phyloP scores from a whole-genome alignment of 35 echinoderm and acorn worm genomes.

The Stichopus chloronotus region DNA sequence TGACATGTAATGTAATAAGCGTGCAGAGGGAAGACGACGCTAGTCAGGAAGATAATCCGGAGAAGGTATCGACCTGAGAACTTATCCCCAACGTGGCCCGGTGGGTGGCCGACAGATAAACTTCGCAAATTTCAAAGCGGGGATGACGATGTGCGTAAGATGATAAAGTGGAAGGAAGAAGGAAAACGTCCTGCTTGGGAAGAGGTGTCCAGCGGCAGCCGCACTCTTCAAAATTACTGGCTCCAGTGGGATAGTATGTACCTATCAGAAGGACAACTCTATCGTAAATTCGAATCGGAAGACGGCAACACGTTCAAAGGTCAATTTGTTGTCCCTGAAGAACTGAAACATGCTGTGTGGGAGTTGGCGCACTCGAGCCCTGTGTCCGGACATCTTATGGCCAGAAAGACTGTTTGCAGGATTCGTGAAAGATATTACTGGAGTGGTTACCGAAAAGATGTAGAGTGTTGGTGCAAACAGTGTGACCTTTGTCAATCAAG shows the following conservation, averaged over 20 bases:
- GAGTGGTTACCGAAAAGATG: slow-evolving; percentile 30
- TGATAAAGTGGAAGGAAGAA: background rate
- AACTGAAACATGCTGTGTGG: background rate
- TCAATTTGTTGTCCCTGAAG: slow-evolving; percentile 12
- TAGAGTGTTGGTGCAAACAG: background rate
- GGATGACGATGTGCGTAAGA: background rate
- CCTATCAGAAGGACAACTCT: background rate
- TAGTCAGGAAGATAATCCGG: background rate
- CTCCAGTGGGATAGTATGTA: background rate
- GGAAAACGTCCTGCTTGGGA: background rate
- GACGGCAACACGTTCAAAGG: background rate
- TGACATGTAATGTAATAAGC: background rate
- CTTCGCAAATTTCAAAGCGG: too few species aligned
- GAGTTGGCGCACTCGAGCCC: background rate
- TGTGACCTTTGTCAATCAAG: background rate
- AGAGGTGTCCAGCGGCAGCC: background rate
- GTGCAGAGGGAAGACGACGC: slow-evolving; percentile 12
- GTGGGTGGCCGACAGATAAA: background rate
- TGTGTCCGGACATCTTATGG: slow-evolving; percentile 5
- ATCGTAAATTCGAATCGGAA: background rate
- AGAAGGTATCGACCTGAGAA: background rate
- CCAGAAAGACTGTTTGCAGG: background rate
- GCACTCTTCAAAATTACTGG: background rate
- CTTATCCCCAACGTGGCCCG: too few species aligned
- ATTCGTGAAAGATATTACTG: slow-evolving; percentile 34